A percentile compares a stretch with the other conserved stretches of the same genome.
Evolutionary conservation across 2,888 invertebrate species (phyloP).

Genomic region (Drosophila subsilvestris): DNA sequence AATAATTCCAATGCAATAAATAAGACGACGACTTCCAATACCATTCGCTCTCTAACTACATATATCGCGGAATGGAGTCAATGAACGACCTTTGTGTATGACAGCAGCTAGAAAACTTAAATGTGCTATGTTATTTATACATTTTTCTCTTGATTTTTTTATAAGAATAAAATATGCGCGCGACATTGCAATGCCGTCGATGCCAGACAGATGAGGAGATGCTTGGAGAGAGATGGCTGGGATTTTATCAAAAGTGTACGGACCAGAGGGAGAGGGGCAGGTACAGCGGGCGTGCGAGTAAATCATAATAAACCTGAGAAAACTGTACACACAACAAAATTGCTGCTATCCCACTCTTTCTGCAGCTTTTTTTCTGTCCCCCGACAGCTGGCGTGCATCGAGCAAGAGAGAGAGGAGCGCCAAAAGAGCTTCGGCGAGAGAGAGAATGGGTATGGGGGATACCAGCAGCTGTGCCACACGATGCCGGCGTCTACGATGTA

Average conservation of each 20-base stretch:
- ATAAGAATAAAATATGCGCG: conserved; percentile 49
- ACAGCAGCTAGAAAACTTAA: conserved; percentile 44
- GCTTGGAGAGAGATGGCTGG: conserved; percentile 4
- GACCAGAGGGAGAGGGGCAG: neutral
- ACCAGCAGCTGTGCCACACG: conserved; percentile 57
- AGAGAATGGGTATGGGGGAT: conserved; percentile 14
- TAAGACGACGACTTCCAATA: conserved; percentile 34
- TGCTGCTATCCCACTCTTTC: conserved; percentile 13
- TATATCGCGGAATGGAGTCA: conserved; percentile 53
- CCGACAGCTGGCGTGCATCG: conserved; percentile 67
- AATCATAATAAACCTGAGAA: conserved; percentile 64
- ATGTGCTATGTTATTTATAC: conserved; percentile 45
- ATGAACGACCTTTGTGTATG: conserved; percentile 72
- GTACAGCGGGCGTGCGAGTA: neutral
- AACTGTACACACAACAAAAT: conserved; percentile 62
- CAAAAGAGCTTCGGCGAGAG: conserved; percentile 11
- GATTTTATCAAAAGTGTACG: conserved; percentile 46
- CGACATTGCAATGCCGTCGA: conserved; percentile 63
- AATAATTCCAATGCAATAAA: conserved; percentile 44
- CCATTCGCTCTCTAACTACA: conserved; percentile 15
- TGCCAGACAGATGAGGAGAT: conserved; percentile 14
- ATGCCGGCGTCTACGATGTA: conserved; percentile 47
- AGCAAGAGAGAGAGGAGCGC: conserved; percentile 16
- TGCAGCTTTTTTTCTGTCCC: conserved; percentile 4
- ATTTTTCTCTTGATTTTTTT: conserved; percentile 5